Conservation (phyloP, 2,797 vertebrate genomes). For the Amblyopsis hoosieri region DNA sequence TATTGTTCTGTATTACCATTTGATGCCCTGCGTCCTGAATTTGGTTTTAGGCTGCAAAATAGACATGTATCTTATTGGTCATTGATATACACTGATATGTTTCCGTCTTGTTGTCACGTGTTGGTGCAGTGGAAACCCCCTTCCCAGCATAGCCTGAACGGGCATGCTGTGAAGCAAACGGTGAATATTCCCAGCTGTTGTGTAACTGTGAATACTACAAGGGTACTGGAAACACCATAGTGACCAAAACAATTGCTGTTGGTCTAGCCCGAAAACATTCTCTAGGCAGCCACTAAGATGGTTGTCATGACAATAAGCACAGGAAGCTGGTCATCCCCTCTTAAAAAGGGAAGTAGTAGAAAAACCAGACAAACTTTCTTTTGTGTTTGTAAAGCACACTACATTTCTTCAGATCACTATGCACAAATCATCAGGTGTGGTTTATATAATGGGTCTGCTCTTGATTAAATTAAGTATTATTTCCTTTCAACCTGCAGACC, state of each 20-base stretch:
- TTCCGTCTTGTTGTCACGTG: constrained; percentile 45
- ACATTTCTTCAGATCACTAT: neutral
- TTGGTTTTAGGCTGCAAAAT: constrained; percentile 23
- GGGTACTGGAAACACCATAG: constrained; percentile 24
- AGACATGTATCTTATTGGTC: constrained; percentile 43
- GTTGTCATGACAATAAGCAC: constrained; percentile 60
- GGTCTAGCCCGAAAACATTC: constrained; percentile 28
- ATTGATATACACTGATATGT: constrained; percentile 49
- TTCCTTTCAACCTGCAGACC: too few species aligned
- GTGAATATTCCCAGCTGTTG: constrained; percentile 76
- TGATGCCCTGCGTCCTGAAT: constrained; percentile 25
- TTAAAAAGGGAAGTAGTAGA: constrained; percentile 56
- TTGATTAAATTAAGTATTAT: too few species aligned
- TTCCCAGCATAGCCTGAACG: constrained; percentile 66
- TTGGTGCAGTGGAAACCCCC: constrained; percentile 74
- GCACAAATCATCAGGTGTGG: too few species aligned
- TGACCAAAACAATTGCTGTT: constrained; percentile 21
- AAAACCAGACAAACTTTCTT: constrained; percentile 29
- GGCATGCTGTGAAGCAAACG: constrained; percentile 67
- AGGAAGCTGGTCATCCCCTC: constrained; percentile 75
- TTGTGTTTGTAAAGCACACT: constrained; percentile 4
- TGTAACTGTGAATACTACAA: constrained; percentile 51
- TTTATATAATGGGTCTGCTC: too few species aligned
- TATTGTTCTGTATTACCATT: constrained; percentile 35
- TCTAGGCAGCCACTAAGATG: constrained; percentile 36